Conservation (phyloP, 2,797 vertebrate genomes). For the Nothura maculosa region DNA sequence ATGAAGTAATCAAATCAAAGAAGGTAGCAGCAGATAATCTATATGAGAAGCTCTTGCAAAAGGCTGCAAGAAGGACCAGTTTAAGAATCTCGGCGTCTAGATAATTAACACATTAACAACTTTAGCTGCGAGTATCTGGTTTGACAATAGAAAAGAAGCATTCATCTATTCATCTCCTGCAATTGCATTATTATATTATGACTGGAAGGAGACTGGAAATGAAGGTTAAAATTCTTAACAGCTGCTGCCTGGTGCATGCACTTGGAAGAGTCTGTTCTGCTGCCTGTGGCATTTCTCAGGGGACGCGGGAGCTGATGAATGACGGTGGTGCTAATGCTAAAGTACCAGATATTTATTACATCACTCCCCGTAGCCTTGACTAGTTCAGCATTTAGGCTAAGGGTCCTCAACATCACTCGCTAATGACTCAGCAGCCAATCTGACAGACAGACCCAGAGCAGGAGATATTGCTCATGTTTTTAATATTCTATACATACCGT, state of each 20-base stretch:
- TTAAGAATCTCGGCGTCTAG: constrained; percentile 52
- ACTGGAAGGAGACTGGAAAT: constrained; percentile 64
- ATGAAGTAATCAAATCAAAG: constrained; percentile 67
- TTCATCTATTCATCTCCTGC: constrained; percentile 49
- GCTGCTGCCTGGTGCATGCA: constrained; percentile 71
- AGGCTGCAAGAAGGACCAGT: constrained; percentile 42
- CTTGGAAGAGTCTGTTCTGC: constrained; percentile 66
- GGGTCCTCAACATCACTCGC: constrained; percentile 5
- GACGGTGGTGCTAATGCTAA: constrained; percentile 46
- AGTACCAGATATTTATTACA: constrained; percentile 43
- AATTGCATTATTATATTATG: constrained; percentile 47
- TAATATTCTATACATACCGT: constrained; percentile 83
- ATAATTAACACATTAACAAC: constrained; percentile 64
- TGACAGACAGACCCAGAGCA: neutral
- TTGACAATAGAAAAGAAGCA: constrained; percentile 27
- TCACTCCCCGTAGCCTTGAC: constrained; percentile 37
- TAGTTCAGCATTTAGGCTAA: constrained; percentile 20
- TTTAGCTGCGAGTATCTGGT: constrained; percentile 18
- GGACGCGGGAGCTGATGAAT: constrained; percentile 60
- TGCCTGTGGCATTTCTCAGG: constrained; percentile 68
- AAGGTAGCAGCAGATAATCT: constrained; percentile 58
- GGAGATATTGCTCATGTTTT: neutral
- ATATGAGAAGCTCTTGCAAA: constrained; percentile 38
- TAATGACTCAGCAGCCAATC: neutral
- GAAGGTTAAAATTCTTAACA: constrained; percentile 74